Evolutionary conservation across 1,140 invertebrate species (phyloP), one percentile per base, ranked within the genome.

Genomic region (Ruditapes philippinarum): DNA sequence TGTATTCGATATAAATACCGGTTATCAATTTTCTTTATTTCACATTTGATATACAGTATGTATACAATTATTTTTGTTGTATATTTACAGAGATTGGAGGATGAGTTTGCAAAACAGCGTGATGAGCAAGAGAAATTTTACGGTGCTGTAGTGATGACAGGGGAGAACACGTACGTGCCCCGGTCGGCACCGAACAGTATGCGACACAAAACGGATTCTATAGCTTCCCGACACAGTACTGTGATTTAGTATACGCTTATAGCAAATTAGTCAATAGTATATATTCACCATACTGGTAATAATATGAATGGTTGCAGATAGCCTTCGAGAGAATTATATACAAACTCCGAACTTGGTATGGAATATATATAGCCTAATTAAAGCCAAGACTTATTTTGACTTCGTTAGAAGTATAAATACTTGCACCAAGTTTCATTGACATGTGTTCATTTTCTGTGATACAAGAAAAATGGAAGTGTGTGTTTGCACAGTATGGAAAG

Each of bases 101-200:
- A 98, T 94, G 97, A 98, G 92, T 98, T 98, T 95, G 96, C 96
- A 79, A 96, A 97, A 88, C 98, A 98, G 95, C 95, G 98, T 88
- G 98, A 98, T 93, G 98, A 98, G 92, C 98, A 98, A 95, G 98
- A 98, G 95, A 96, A 97, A 76, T 97, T 98, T 92, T 98, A 97
- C 92, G 96, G 96, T 68, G 92, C 94, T 73, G 87, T 92, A 40
- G 83, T 92, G 28, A 90, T 91, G 80, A 88, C 89, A 28, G 92
- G 93, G n/a, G 91, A 91, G n/a, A 83, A 57, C 28, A 76, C 79
- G 0, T 83, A 82, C 49, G 51, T 80, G 31, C 80, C 79, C 31
- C 78, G 79, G 22, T 83, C 87, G 2, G 36, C 49, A 22, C 65
- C 87, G 38, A 70, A 70, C 25, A 89, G 87, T 76, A 54, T 80